Evolutionary conservation across 2,888 invertebrate genomes (phyloP), one percentile per base, ranked within the genome.

Genomic region (Conchocele bisecta): DNA sequence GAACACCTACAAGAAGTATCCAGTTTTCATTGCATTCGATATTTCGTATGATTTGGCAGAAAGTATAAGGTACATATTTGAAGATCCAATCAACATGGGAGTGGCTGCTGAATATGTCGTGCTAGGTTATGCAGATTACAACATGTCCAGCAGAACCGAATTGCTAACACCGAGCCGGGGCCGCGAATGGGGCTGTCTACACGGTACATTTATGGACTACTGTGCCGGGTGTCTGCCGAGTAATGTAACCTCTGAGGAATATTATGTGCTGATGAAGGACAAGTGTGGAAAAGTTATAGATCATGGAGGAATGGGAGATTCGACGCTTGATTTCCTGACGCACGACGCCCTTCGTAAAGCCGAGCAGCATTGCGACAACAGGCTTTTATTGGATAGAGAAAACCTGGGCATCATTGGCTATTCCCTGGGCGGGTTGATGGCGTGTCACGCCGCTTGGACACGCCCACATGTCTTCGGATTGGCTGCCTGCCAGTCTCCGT

Each of bases 361-460:
- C 7, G 44, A 50, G 1, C 20, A 50, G 29, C 11, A 35, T 11
- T 22, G 44, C 1, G 11, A 33, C 17, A 26, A 29, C 3, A 56
- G 69, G 24, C 29, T 64, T 5, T 20, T 41, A 7, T 28, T 20
- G 13, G 54, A 59, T 29, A 31, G 35, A 33, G 33, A 31, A 4
- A 64, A 59, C 17, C 20, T 59, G 11, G 70, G 70, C 7, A 42
- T 70, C 5, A 59, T 70, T 26, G 70, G 70, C 2, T 64, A 58
- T 33, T 70, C 64, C 9, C 50, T 70, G 1, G 70, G 64, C 3
- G 70, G 64, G 3, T 26, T 70, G 15, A 54, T 70, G 70, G 31
- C 64, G 5, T 70, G 70, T 35, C 50, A 70, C 41, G 70, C 64
- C 22, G 63, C 58, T 37, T 70, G 70, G 70, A 70, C 70, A 48